Conservation (phyloP, 2,888 invertebrate species). For the Lasioglossum calceatum region DNA sequence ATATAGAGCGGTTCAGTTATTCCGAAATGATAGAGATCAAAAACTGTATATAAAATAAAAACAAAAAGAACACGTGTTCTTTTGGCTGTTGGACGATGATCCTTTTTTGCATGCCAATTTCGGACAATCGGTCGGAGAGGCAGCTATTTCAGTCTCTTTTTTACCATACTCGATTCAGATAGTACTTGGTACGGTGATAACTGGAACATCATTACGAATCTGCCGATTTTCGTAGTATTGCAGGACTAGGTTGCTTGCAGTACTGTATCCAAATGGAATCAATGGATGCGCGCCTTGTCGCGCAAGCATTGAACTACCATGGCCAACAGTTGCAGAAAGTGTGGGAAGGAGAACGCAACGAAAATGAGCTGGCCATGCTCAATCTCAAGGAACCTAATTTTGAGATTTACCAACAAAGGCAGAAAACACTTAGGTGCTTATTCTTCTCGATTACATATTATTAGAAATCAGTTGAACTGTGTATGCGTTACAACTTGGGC, state of each 20-base stretch:
- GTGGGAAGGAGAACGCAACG: slow-evolving; percentile 94
- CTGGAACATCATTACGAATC: slow-evolving; percentile 53
- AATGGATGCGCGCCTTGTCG: slow-evolving; percentile 87
- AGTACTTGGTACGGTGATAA: slow-evolving; percentile 35
- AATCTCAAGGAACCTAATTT: slow-evolving; percentile 89
- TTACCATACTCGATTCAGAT: slow-evolving; percentile 29
- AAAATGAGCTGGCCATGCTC: slow-evolving; percentile 89
- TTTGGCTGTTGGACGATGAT: slow-evolving; percentile 57
- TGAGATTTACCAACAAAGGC: slow-evolving; percentile 91
- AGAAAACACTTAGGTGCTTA: slow-evolving; percentile 89
- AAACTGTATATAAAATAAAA: slow-evolving; percentile 20
- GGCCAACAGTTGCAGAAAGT: slow-evolving; percentile 95
- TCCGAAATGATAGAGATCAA: slow-evolving; percentile 12
- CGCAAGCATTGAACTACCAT: slow-evolving; percentile 92
- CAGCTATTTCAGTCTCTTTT: slow-evolving; percentile 38
- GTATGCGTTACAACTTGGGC: not conserved
- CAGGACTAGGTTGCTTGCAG: slow-evolving; percentile 75
- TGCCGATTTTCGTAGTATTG: slow-evolving; percentile 75
- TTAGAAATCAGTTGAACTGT: not conserved
- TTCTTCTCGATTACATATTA: not conserved
- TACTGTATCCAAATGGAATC: slow-evolving; percentile 83
- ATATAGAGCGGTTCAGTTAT: slow-evolving; percentile 27
- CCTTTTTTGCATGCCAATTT: slow-evolving; percentile 63
- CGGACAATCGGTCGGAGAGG: slow-evolving; percentile 51
- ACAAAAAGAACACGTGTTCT: slow-evolving; percentile 46